Evolutionary conservation across 2,797 vertebrate species (phyloP).

Genomic region (Coracias cyanogaster): DNA sequence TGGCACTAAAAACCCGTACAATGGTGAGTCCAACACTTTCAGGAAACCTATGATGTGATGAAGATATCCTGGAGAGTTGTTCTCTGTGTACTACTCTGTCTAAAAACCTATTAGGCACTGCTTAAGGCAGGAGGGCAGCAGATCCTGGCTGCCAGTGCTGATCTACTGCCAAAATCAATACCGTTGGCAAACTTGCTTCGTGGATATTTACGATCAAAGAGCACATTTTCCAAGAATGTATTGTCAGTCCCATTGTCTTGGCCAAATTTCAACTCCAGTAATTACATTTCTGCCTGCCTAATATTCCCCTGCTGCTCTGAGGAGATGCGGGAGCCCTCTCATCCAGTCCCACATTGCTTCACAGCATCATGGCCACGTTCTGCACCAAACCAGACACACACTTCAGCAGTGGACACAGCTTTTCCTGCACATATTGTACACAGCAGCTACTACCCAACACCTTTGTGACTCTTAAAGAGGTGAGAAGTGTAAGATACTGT

Average conservation of each 20-base stretch:
- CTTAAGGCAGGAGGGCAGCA: constrained; percentile 30
- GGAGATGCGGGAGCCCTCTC: not conserved
- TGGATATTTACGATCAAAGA: constrained; percentile 49
- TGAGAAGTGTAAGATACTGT: not conserved
- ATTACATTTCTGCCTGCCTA: constrained; percentile 9
- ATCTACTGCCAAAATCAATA: constrained; percentile 65
- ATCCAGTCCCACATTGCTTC: not conserved
- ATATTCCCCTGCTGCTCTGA: not conserved
- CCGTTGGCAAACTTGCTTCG: constrained; percentile 23
- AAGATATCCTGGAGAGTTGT: not conserved
- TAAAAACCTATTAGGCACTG: not conserved
- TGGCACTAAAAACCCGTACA: not conserved
- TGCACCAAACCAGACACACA: not conserved
- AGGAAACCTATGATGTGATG: not conserved
- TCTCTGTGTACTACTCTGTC: not conserved
- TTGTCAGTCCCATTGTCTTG: constrained; percentile 6
- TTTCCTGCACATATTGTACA: not conserved
- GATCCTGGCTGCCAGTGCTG: constrained; percentile 19
- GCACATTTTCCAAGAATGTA: constrained; percentile 30
- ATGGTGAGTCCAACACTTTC: not conserved
- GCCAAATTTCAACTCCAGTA: constrained; percentile 18
- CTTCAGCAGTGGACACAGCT: not conserved
- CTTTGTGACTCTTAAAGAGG: not conserved
- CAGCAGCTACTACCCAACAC: not conserved
- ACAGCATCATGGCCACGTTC: fast-evolving